Evolutionary conservation across 2,797 vertebrate genomes (phyloP).

Genomic region (Dallia pectoralis): DNA sequence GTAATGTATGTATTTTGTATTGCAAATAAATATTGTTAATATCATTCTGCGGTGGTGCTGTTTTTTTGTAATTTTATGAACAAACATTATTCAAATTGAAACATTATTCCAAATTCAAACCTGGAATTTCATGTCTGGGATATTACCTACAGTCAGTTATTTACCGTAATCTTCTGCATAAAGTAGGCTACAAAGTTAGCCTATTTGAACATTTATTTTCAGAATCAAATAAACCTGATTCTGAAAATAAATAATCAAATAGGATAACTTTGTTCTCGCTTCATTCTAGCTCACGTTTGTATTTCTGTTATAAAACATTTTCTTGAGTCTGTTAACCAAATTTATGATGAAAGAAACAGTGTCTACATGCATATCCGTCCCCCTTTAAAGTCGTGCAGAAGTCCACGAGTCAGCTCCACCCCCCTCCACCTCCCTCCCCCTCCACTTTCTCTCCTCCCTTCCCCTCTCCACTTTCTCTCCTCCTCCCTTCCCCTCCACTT

Average conservation of each 20-base stretch:
- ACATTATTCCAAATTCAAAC: not conserved
- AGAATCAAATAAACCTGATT: too few relatives aligned
- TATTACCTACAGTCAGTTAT: too few relatives aligned
- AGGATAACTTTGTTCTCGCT: too few relatives aligned
- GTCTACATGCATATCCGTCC: constrained; percentile 69
- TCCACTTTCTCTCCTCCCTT: not conserved
- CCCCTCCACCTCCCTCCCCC: constrained; percentile 1
- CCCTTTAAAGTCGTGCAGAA: constrained; percentile 44
- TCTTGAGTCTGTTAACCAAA: constrained; percentile 22
- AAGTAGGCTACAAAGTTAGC: too few relatives aligned
- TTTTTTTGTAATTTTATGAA: not conserved
- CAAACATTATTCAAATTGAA: not conserved
- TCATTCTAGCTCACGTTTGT: too few relatives aligned
- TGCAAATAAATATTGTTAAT: not conserved
- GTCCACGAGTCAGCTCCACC: constrained; percentile 50
- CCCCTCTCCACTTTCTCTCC: constrained; percentile 3
- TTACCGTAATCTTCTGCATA: too few relatives aligned
- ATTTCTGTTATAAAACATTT: too few relatives aligned
- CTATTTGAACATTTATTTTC: too few relatives aligned
- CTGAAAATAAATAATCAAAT: too few relatives aligned
- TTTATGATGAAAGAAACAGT: constrained; percentile 74
- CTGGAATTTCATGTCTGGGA: too few relatives aligned
- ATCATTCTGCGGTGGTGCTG: not conserved
- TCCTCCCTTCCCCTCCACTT: constrained; percentile 4
- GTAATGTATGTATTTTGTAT: constrained; percentile 15